phyloP scores from a whole-genome alignment of 1,140 invertebrate genomes.

The Stegodyphus dumicola region DNA sequence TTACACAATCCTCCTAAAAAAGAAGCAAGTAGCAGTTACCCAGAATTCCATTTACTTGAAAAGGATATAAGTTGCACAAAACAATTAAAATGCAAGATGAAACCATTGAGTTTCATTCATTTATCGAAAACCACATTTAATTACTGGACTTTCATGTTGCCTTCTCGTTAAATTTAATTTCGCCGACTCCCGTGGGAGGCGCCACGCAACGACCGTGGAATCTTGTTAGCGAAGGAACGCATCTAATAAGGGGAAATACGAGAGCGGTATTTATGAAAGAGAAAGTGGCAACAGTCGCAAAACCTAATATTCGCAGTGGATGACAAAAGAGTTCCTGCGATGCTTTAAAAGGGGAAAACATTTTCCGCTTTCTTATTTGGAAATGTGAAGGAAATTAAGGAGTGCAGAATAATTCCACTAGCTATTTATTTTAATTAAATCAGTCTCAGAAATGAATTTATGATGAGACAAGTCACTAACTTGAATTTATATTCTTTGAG shows the following conservation, averaged over 20 bases:
- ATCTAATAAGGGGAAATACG: constrained; percentile 23
- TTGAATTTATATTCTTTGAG: neutral
- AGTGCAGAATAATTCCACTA: neutral
- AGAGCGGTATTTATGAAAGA: constrained; percentile 43
- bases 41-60: constrained; percentile 24
- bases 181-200: constrained; percentile 19
- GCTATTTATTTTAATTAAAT: neutral
- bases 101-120: constrained; percentile 33
- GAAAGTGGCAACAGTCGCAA: constrained; percentile 55
- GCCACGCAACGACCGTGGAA: constrained; percentile 16
- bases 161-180: constrained; percentile 57
- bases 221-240: constrained; percentile 43
- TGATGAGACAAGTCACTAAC: neutral
- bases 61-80: constrained; percentile 24
- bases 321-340: neutral
- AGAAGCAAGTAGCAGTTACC: constrained; percentile 6
- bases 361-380: neutral
- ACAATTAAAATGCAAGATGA: constrained; percentile 57
- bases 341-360: neutral
- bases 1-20: neutral
- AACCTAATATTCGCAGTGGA: constrained; percentile 2
- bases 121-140: constrained; percentile 59
- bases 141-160: constrained; percentile 53
- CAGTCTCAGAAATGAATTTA: neutral
- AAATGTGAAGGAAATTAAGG: neutral